Evolutionary conservation across 2,113 vertebrate species (phyloP).

Genomic region (Excalfactoria chinensis): DNA sequence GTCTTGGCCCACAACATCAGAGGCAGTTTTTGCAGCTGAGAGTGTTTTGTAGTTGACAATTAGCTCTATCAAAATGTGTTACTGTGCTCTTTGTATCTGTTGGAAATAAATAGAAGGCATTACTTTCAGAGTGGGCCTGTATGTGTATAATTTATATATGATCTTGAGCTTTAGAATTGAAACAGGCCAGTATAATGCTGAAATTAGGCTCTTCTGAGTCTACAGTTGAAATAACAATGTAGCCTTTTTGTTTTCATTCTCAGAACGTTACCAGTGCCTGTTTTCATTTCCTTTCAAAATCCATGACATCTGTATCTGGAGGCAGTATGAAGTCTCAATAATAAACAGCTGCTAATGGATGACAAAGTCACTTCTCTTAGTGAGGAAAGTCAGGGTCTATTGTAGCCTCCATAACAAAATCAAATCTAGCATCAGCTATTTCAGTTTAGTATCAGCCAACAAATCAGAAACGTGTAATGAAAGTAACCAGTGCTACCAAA

Average conservation of each 20-base stretch:
- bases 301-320: background rate
- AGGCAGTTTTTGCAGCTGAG: too few relatives aligned
- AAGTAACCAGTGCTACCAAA: background rate
- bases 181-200: background rate
- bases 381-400: constrained; percentile 19
- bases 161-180: constrained; percentile 16
- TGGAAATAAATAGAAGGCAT: too few relatives aligned
- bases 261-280: background rate
- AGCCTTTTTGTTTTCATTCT: background rate
- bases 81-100: too few relatives aligned
- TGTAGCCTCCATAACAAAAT: constrained; percentile 10
- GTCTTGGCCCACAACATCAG: too few relatives aligned
- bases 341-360: constrained; percentile 22
- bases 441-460: background rate
- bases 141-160: background rate
- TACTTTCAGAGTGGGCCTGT: too few relatives aligned
- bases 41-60: too few relatives aligned
- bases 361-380: constrained; percentile 31
- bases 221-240: background rate
- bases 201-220: constrained; percentile 29
- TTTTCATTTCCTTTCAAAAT: constrained; percentile 53
- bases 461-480: background rate
- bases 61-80: too few relatives aligned
- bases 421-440: background rate
- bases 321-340: constrained; percentile 3